Base-by-base conservation (phyloP, 2,888 invertebrate genomes). In the Acrobasis suavella region DNA sequence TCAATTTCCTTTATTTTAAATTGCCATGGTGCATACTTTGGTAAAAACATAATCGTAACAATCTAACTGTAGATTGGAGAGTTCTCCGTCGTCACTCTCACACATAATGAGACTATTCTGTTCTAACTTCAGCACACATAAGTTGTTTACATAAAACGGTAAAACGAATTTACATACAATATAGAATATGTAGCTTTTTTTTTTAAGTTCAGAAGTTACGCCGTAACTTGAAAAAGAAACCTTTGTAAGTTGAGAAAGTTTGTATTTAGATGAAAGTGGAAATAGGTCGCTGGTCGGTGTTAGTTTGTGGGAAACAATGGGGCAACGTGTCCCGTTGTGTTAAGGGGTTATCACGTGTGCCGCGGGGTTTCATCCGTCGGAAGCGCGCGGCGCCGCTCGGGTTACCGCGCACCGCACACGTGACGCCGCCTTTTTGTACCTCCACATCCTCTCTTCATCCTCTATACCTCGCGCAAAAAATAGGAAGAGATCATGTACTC, bases 351-450 rank as follows among this genome's bases (percentile, higher is more conserved):
- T 62, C 64, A 60, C 63, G 68, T 68, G 73, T 73, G 69, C 73
- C 71, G 78, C 67, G 72, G 78, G 85, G 84, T 80, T 86, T 83
- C 83, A 78, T 83, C 83, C 83, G 84, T 80, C 87, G 89, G 90
- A 89, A 87, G 78, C 78, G 79, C 74, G 76, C 78, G 80, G 76
- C 79, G 77, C 80, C 77, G 78, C 77, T 83, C 77, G 75, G 69
- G 77, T 83, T 86, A 85, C 87, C 72, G 77, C 72, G 75, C 69
- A 66, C 61, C 71, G 72, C 79, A 81, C 87, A 88, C 88, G 87
- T 87, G 87, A 83, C 82, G 78, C 67, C 70, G 69, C 75, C 77
- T 87, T 84, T 86, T 75, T 76, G 66, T 66, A 72, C 77, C 74
- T 77, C 75, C 72, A 79, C 80, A 76, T 85, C 42, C 46, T 14